Base-by-base conservation (phyloP, 2,113 vertebrate genomes). In the Alectura lathami region DNA sequence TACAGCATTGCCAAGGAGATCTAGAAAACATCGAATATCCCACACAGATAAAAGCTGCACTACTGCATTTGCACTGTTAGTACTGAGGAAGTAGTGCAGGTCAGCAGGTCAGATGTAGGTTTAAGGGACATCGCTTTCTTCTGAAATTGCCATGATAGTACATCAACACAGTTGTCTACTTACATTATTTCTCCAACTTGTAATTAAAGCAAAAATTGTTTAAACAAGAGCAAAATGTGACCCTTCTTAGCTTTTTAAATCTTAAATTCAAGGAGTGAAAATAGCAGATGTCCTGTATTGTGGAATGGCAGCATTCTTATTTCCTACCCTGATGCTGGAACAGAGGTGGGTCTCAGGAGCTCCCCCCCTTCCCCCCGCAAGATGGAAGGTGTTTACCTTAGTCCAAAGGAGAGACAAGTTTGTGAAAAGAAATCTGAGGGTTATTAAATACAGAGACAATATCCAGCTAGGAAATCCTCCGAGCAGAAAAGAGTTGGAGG, bases 391-490 rank as follows among this genome's bases (percentile, higher is more conserved):
- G 17, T n/a, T 78, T 13, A 66, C 16, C 11, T 82, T 43, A 17
- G 36, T 68, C 74, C 63, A 45, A 40, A 57, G 40, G n/a, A 80
- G 23, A 29, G 18, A 70, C 18, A 45, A 34, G 32, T 67, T 42
- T 29, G 29, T n/a, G 15, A 50, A 80, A 74, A 40, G 42, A 75
- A 84, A 43, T 24, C 24, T 20, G 60, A 59, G 17, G 21, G 16
- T 91, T 93, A 89, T 84, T 84, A 70, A 89, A 83, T 7, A 73
- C 38, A 81, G 48, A 79, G 48, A 56, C 45, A 88, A 90, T 10
- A 88, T 20, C 17, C 60, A 92, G 86, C 60, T 67, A 81, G 81
- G 87, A 95, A 91, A 92, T 91, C 34, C 45, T 62, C 45, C 8
- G 34, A 54, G 77, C 60, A 2, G 3, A 81, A 82, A 87, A 16